phyloP scores from a whole-genome alignment of 2,797 vertebrate species.

The Spondyliosoma cantharus region DNA sequence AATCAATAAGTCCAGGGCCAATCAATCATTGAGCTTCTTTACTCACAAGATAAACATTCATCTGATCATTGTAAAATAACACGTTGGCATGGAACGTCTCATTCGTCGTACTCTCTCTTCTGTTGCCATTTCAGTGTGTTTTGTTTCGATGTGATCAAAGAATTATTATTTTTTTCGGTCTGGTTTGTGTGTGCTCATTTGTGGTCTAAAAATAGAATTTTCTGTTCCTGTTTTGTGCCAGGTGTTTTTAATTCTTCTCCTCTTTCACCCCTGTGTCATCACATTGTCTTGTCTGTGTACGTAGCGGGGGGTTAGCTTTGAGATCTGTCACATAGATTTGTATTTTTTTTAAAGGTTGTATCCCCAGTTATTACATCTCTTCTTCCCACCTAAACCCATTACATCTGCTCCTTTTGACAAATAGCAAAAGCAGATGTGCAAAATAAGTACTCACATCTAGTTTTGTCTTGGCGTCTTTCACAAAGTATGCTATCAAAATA shows the following conservation, averaged over 20 bases:
- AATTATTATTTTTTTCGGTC: neutral
- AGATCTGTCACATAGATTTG: neutral
- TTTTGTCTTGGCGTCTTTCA: neutral
- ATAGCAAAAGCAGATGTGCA: neutral
- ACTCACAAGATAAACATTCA: conserved; percentile 35
- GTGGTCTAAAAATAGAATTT: conserved; percentile 30
- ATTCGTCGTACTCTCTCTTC: conserved; percentile 39
- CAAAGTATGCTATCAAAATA: neutral
- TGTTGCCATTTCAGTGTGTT: conserved; percentile 42
- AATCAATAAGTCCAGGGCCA: conserved; percentile 34
- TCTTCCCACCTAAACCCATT: conserved; percentile 31
- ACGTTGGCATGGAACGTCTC: conserved; percentile 78
- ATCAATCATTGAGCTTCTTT: conserved; percentile 35
- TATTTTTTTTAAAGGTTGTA: conserved; percentile 5
- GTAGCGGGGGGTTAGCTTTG: conserved; percentile 22
- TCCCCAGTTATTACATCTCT: neutral
- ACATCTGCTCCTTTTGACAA: conserved; percentile 14
- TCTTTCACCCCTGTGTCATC: conserved; percentile 38
- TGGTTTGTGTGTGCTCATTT: conserved; percentile 19
- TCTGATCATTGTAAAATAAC: conserved; percentile 76
- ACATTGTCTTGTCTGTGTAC: conserved; percentile 21
- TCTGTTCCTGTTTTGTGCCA: conserved; percentile 23
- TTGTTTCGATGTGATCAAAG: conserved; percentile 36
- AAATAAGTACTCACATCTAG: neutral
- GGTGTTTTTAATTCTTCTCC: conserved; percentile 27